Base-by-base conservation (phyloP, 2,797 vertebrate species). In the Otus scops region DNA sequence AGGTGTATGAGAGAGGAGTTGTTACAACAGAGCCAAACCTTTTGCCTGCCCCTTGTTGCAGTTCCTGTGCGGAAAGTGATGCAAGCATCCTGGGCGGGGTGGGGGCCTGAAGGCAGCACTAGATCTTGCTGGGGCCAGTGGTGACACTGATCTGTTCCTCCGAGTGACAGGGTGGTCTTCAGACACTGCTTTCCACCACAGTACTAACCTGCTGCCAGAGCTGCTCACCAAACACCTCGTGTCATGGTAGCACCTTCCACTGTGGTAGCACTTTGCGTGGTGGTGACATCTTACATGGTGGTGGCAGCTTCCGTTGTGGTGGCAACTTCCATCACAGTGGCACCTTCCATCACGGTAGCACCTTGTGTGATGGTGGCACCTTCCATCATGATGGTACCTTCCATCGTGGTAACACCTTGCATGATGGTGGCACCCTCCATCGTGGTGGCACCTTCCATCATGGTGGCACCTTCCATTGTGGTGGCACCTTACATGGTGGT, bases 221-320 rank as follows among this genome's bases (percentile, higher is more conserved):
- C n/a, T 54, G 39, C 48, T 75, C 53, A 24, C 19, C 38, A 8
- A 82, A 41, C 10, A 13, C 11, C 30, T 51, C 27, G 27, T 30
- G 15, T 53, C 16, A 2, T 12, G 43, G 36, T 21, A 12, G 34
- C 69, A 39, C 30, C 34, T 60, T 39, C 15, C 21, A 6, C 45
- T 0, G 1, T 12, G 16, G 51, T 32, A 18, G 39, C 27, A 48
- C 10, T n/a, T 47, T 32, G 7, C 6, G 2, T 34, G 0, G 2
- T 30, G 26, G 39, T 45, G 2, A 26, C 21, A 36, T 17, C 38
- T 41, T 34, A 6, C 15, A 15, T 30, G 0, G 0, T 16, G 15
- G 41, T 43, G 3, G 32, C 26, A 38, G 15, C 26, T 65, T 18
- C 6, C 10, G 5, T 23, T 3, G 6, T 12, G n/a, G 24, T 34